Evolutionary conservation across 35 echinoderm and acorn worm genomes (phyloP).

Genomic region (Hemicentrotus pulcherrimus): DNA sequence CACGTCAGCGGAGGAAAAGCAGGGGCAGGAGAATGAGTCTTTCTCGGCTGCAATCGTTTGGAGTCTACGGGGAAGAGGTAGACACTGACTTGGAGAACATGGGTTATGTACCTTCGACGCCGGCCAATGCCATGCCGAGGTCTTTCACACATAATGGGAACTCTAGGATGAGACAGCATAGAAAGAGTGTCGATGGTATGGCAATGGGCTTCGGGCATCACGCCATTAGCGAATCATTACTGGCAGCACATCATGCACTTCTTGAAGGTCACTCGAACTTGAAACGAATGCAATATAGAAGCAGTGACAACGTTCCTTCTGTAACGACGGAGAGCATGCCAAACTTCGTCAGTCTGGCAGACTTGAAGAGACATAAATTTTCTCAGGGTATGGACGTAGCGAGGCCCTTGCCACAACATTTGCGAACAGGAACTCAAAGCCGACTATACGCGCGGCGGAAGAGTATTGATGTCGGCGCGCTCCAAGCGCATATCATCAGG

Average conservation of each 20-base stretch:
- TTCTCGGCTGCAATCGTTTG: conserved; percentile 20
- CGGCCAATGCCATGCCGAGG: conserved; percentile 35
- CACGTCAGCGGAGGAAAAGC: not conserved
- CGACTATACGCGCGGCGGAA: not conserved
- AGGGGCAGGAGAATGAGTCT: not conserved
- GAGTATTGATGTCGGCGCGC: conserved; percentile 39
- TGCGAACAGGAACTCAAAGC: not conserved
- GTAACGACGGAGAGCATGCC: not conserved
- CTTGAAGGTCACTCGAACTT: conserved; percentile 19
- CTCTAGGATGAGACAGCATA: not conserved
- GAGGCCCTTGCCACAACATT: not conserved
- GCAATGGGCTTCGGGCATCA: conserved; percentile 8
- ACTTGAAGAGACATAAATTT: conserved; percentile 25
- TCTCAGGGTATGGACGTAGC: not conserved
- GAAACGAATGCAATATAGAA: not conserved
- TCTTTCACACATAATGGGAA: not conserved
- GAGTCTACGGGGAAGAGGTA: conserved; percentile 35
- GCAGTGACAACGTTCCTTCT: conserved; percentile 12
- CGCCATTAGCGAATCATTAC: not conserved
- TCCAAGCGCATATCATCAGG: conserved; percentile 28
- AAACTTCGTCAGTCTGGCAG: not conserved
- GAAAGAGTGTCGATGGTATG: conserved; percentile 32
- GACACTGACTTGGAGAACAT: conserved; percentile 16
- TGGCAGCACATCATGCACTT: not conserved
- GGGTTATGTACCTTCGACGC: conserved; percentile 35